phyloP scores from a whole-genome alignment of 2,113 vertebrate species.

The Natator depressus region DNA sequence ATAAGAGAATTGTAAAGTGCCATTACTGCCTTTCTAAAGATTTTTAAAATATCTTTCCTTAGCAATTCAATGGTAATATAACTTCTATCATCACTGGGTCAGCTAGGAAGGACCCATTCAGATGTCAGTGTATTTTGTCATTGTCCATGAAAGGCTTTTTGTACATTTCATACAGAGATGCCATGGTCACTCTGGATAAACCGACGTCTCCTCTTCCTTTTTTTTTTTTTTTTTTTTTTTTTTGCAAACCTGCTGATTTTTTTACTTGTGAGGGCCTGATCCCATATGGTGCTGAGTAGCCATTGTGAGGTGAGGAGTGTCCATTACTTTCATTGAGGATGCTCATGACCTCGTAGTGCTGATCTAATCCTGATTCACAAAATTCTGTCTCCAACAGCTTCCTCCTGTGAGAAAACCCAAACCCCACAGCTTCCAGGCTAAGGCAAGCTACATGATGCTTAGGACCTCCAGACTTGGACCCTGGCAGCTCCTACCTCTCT shows the following conservation, averaged over 20 bases:
- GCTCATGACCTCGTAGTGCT: neutral
- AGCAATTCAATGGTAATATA: neutral
- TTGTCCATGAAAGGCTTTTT: neutral
- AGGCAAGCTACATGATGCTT: neutral
- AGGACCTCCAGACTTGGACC: neutral
- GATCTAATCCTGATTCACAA: neutral
- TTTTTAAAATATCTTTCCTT: neutral
- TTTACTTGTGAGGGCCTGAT: neutral
- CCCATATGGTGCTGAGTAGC: neutral
- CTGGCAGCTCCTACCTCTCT: neutral
- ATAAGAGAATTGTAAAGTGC: conserved; percentile 1
- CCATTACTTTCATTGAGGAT: neutral
- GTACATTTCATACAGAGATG: neutral
- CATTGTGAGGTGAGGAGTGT: neutral
- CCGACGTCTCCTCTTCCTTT: too few relatives aligned
- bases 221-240: neutral
- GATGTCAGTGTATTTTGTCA: neutral
- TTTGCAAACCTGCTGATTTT: neutral
- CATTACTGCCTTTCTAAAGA: neutral
- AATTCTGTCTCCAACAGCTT: neutral
- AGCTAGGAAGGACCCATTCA: neutral
- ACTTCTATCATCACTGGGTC: neutral
- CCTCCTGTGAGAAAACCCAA: neutral
- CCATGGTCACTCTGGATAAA: neutral
- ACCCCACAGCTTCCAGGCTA: neutral